Conservation (phyloP, 1,140 invertebrate genomes). For the Trypoxylus dichotomus region DNA sequence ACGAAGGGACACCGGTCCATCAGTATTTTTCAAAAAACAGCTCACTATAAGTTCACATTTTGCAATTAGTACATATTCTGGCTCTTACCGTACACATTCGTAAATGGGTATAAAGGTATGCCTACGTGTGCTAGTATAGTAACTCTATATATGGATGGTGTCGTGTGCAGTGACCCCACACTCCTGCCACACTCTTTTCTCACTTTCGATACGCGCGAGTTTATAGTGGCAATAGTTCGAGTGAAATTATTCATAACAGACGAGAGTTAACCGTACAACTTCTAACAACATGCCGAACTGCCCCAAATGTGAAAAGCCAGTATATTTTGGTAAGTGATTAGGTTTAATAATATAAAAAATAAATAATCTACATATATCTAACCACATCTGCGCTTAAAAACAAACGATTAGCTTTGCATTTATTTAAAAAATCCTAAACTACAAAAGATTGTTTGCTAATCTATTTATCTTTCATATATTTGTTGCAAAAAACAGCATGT, state of each 20-base stretch:
- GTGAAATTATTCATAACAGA: slow-evolving; percentile 14
- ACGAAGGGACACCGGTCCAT: background rate
- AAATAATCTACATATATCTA: too few species aligned
- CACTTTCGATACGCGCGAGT: slow-evolving; percentile 17
- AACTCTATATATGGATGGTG: slow-evolving; percentile 20
- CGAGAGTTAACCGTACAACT: slow-evolving; percentile 2
- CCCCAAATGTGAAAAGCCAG: slow-evolving; percentile 42
- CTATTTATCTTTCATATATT: too few species aligned
- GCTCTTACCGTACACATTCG: background rate
- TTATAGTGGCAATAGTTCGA: background rate
- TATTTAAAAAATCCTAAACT: too few species aligned
- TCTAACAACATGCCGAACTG: slow-evolving; percentile 39
- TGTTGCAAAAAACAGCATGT: too few species aligned
- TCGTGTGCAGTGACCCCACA: slow-evolving; percentile 28
- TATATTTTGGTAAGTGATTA: slow-evolving; percentile 42
- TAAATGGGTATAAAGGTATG: background rate
- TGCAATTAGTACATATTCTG: too few species aligned
- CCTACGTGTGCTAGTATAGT: background rate
- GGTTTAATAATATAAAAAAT: background rate
- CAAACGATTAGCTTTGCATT: too few species aligned
- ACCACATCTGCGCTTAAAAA: too few species aligned
- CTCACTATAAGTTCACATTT: background rate
- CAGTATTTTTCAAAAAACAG: background rate
- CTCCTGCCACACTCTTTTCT: slow-evolving; percentile 25
- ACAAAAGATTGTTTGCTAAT: too few species aligned